phyloP scores from a whole-genome alignment of 2,113 vertebrate species.

The Pteruthius melanotis region DNA sequence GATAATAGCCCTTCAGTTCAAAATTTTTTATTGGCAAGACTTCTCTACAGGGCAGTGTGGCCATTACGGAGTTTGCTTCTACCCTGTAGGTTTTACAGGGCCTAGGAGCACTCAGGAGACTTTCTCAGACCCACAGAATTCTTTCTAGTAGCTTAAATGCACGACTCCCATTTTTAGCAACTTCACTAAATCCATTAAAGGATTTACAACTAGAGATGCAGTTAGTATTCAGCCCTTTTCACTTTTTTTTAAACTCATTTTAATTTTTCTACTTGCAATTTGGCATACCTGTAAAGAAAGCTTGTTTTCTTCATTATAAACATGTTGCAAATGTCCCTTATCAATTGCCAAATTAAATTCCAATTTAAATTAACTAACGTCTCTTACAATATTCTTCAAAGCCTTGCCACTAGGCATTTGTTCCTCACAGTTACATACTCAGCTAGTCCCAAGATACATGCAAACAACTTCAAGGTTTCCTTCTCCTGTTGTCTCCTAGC shows the following conservation, averaged over 20 bases:
- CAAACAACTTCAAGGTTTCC: not conserved
- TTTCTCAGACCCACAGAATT: not conserved
- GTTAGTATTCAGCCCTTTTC: not conserved
- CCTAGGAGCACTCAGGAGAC: not conserved
- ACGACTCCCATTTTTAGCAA: not conserved
- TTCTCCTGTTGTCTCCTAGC: not conserved
- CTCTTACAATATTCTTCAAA: constrained; percentile 1
- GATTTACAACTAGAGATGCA: not conserved
- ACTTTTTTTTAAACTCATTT: not conserved
- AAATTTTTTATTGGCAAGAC: not conserved
- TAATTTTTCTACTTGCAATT: not conserved
- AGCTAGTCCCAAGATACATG: not conserved
- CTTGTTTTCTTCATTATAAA: not conserved
- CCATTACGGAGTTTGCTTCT: not conserved
- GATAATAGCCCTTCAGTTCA: not conserved
- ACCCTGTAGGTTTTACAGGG: not conserved
- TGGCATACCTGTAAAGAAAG: not conserved
- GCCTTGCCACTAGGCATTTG: not conserved
- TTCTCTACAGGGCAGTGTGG: rapidly evolving
- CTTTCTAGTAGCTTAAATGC: not conserved
- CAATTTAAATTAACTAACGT: not conserved
- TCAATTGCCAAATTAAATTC: constrained; percentile 27
- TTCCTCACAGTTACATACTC: not conserved
- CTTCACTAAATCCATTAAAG: not conserved
- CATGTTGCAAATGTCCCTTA: not conserved